Evolutionary conservation across 2,888 invertebrate species (phyloP), one percentile per base, ranked within the genome.

Genomic region (Acleris holmiana): DNA sequence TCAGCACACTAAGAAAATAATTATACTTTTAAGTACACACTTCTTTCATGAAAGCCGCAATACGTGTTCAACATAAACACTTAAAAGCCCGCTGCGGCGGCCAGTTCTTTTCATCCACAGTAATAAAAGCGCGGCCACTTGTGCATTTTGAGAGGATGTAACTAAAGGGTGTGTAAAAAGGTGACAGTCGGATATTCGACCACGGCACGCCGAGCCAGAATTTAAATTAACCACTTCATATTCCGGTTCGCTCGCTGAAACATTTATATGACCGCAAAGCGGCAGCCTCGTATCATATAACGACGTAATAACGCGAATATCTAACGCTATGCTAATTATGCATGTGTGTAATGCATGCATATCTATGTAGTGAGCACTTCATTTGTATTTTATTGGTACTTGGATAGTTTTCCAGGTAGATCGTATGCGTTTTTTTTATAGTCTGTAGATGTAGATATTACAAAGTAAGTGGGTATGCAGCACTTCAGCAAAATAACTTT

Each of bases 221-320:
- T 88, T 86, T 84, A 85, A 87, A 86, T 86, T 88, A 88, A 86
- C 85, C 84, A 84, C 86, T 88, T 85, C 86, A 86, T 86, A 88
- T 85, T 84, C 83, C 72, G 75, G 78, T 76, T 76, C 76, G 77
- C 74, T 77, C 76, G 73, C 79, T 86, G 81, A 84, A 86, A 85
- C 84, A 86, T 86, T 84, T 80, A 86, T 85, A 79, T 72, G 77
- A 75, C 77, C 77, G 75, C 77, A 75, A 73, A 73, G 76, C 74
- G 74, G 72, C 73, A 61, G 68, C 60, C 60, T 71, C 74, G 65
- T 59, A 65, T 65, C 65, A 55, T 65, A 65, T 65, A 65, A 65
- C 59, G 65, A 54, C 55, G 59, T 60, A 65, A 60, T 65, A 54
- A 65, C 49, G 44, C 59, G 44, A 49, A 65, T 65, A 49, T 65